These are phyloP conservation scores for Noctua comes DNA, from an alignment of 2,888 invertebrate species.

Conservation along the genomic window DNA sequence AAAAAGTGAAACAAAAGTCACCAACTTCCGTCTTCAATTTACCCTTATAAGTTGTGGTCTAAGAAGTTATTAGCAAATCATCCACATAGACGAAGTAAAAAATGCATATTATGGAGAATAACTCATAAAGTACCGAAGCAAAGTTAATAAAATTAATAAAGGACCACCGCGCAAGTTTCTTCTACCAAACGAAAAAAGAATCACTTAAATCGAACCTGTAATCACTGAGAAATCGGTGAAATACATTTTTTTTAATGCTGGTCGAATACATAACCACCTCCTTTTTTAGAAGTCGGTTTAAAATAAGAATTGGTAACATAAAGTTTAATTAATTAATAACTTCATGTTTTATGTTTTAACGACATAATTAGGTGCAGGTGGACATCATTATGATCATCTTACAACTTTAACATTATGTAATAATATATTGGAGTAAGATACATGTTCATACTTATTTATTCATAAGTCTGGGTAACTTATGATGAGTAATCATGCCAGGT, in stretches of 20 bases:
- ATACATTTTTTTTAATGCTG: too few relatives aligned
- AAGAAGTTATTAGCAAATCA: too few relatives aligned
- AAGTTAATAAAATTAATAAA: not conserved
- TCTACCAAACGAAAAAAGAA: not conserved
- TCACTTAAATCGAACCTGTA: not conserved
- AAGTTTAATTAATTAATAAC: not conserved
- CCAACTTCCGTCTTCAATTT: too few relatives aligned
- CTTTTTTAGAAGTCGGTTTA: too few relatives aligned
- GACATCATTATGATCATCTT: not conserved
- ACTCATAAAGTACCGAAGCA: not conserved
- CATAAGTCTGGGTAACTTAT: not conserved
- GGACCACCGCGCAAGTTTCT: not conserved
- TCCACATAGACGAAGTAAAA: not conserved
- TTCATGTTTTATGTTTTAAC: not conserved
- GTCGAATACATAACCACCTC: too few relatives aligned
- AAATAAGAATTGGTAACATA: not conserved
- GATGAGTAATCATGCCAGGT: constrained; percentile 27
- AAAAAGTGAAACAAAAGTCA: too few relatives aligned
- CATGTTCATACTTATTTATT: not conserved
- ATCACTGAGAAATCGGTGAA: not conserved
- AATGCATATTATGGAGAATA: not conserved
- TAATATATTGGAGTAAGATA: not conserved
- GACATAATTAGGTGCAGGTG: not conserved
- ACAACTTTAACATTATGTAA: not conserved
- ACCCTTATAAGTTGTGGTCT: too few relatives aligned